Evolutionary conservation across 2,113 vertebrate genomes (phyloP).

Genomic region (Lagopus leucura): DNA sequence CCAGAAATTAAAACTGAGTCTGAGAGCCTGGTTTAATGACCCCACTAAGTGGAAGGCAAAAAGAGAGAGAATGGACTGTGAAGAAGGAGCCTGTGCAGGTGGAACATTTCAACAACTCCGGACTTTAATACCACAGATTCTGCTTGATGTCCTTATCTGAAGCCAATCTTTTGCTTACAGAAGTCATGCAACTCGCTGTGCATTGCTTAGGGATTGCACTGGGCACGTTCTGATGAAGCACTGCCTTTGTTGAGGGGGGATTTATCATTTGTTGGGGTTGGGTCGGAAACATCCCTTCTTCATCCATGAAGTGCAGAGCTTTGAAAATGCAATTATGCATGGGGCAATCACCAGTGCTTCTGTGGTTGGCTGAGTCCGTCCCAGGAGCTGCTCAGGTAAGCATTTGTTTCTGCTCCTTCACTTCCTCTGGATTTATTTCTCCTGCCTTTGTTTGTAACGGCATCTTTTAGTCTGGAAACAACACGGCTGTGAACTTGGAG

Average conservation of each 20-base stretch:
- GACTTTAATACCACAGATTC: accelerated
- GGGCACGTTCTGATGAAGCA: background rate
- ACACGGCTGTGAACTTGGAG: background rate
- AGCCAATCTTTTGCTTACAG: background rate
- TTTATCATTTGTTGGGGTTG: background rate
- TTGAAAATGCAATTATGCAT: background rate
- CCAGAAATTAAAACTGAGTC: constrained; percentile 60
- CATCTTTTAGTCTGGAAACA: background rate
- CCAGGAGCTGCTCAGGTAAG: background rate
- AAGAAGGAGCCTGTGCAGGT: background rate
- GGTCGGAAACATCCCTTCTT: background rate
- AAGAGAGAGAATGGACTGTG: background rate
- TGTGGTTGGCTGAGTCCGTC: background rate
- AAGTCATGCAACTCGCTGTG: background rate
- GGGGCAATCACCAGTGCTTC: background rate
- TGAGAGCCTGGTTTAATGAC: constrained; percentile 57
- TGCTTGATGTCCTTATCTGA: background rate
- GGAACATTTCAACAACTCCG: background rate
- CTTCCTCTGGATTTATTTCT: constrained; percentile 9
- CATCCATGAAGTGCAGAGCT: background rate
- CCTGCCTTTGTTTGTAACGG: constrained; percentile 9
- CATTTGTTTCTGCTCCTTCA: background rate
- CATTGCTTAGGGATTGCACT: background rate
- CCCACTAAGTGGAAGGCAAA: constrained; percentile 38
- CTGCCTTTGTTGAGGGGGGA: background rate